A percentile compares a stretch with the other conserved stretches of the same genome.
These are phyloP conservation scores for Echinometra lucunter DNA, from an alignment of 53 echinoderm and acorn worm species.

Conservation along the genomic window DNA sequence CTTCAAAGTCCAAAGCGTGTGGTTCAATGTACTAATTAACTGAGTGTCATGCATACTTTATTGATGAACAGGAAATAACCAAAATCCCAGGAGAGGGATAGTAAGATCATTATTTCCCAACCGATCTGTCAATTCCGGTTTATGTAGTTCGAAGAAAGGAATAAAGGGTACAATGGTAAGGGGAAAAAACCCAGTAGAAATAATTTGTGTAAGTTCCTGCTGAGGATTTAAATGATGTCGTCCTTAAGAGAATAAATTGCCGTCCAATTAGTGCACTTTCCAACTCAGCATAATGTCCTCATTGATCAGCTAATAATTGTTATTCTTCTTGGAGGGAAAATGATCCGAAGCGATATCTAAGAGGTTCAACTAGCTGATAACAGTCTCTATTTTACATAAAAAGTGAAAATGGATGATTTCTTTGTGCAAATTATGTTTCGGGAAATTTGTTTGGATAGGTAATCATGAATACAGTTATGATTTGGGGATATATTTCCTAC, in stretches of 20 bases:
- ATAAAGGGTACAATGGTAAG: too few species aligned
- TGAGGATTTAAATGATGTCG: not conserved
- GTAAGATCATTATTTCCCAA: not conserved
- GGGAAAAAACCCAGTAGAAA: too few species aligned
- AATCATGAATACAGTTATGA: too few species aligned
- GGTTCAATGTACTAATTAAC: too few species aligned
- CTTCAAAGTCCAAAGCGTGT: too few species aligned
- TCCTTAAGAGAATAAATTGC: not conserved
- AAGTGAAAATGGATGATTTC: not conserved
- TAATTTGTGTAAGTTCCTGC: too few species aligned
- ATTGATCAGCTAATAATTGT: not conserved
- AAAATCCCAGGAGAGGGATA: not conserved
- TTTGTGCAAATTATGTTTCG: not conserved
- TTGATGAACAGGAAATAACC: not conserved
- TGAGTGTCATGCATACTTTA: not conserved
- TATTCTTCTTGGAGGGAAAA: too few species aligned
- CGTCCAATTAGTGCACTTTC: not conserved
- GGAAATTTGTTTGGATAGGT: not conserved
- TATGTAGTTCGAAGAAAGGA: too few species aligned
- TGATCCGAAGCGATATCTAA: not conserved
- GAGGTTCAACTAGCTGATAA: too few species aligned
- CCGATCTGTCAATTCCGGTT: not conserved
- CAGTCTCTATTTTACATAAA: not conserved
- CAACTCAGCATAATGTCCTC: not conserved
- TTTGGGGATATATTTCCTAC: too few species aligned